These are phyloP conservation scores for Platygyra sinensis DNA, from an alignment of 64 coral and sea anemone species.

Conservation along the genomic window DNA sequence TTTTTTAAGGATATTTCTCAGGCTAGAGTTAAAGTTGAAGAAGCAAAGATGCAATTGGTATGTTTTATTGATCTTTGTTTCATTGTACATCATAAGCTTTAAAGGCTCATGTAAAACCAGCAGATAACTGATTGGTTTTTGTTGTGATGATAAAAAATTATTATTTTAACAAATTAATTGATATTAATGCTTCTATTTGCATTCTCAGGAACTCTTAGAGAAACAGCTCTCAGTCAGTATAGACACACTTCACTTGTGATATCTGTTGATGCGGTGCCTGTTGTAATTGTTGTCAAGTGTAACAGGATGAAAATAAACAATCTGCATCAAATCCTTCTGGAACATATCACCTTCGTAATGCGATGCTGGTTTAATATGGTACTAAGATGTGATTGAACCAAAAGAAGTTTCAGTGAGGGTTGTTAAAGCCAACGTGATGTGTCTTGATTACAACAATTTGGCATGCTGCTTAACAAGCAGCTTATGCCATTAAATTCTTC, in stretches of 20 bases:
- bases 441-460: no score
- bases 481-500: no score
- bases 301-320: background rate
- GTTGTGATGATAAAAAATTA: background rate
- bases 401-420: no score
- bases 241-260: slow-evolving; percentile 47
- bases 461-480: no score
- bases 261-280: background rate
- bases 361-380: no score
- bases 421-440: no score
- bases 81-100: background rate
- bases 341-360: no score
- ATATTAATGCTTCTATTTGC: background rate
- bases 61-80: background rate
- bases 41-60: slow-evolving; percentile 91
- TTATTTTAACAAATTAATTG: background rate
- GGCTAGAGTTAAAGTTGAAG: slow-evolving; percentile 95
- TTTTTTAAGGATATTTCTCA: slow-evolving; percentile 84
- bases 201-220: slow-evolving; percentile 74
- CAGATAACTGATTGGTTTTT: no score
- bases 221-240: slow-evolving; percentile 81
- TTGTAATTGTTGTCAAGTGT: no score
- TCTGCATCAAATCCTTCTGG: no score
- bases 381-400: no score
- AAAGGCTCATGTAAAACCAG: no score